Percentiles rank a stretch among this genome's conserved stretches.
Evolutionary conservation across 2,797 vertebrate genomes (phyloP).

Genomic region (Gallinago solitaria): DNA sequence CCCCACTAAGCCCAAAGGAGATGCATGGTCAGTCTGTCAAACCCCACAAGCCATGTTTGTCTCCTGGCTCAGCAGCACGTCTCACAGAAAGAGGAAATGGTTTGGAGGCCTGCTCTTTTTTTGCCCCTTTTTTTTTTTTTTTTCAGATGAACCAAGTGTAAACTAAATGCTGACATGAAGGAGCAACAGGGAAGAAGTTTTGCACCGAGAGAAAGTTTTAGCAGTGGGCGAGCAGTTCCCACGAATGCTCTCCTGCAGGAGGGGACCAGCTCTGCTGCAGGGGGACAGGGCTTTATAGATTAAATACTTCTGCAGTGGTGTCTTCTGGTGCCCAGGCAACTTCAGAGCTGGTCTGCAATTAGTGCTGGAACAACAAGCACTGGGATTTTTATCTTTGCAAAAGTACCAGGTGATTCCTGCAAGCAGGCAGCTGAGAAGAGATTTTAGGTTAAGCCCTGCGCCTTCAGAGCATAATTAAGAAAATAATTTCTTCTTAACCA

Average conservation of each 20-base stretch:
- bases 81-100: constrained; percentile 67
- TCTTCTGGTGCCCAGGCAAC: background rate
- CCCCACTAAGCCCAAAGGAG: background rate
- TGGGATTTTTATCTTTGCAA: background rate
- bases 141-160: background rate
- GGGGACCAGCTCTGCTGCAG: background rate
- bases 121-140: background rate
- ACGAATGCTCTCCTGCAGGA: background rate
- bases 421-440: background rate
- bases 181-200: constrained; percentile 31
- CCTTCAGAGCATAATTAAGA: background rate
- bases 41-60: background rate
- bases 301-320: background rate
- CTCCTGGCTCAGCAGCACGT: constrained; percentile 30
- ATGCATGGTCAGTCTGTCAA: background rate
- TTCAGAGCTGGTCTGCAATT: background rate
- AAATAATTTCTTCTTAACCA: background rate
- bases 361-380: background rate
- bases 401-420: background rate
- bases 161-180: constrained; percentile 46
- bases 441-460: background rate
- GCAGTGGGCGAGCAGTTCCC: background rate
- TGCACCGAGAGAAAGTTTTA: constrained; percentile 16
- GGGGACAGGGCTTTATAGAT: background rate
- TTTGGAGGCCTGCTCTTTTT: background rate